Base-by-base conservation (phyloP, 2,888 invertebrate genomes). In the Osedax fenrisi region DNA sequence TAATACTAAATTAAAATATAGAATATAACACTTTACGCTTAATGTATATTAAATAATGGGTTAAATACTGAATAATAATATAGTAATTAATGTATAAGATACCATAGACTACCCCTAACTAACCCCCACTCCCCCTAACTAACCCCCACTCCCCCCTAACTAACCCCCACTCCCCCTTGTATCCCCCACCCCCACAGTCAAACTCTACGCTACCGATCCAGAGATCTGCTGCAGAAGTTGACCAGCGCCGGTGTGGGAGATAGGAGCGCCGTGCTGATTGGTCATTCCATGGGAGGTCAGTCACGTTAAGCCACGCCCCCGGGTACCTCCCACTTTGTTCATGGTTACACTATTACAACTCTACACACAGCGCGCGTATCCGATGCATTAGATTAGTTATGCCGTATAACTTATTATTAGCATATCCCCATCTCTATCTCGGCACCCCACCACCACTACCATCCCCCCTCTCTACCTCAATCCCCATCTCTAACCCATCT, bases 261-360 rank as follows among this genome's bases (percentile, higher is more conserved):
- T 76, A 87, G 90, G 75, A 92, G 93, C 0, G 88, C 93, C 26
- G 88, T 95, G 27, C 96, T 94, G 92, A 88, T 95, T 23, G 90
- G 83, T 2, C 67, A 67, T 24, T 67, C 67, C 23, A 67, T 67
- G 67, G 2, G 67, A 67, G 67, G 67, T 67, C 1, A 67, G 67
- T 67, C 13, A 21, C 21, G 13, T 13, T 0, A 13, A 21, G 10
- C 64, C 17, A 64, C 5, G 41, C 17, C 41, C 17, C 41, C 41
- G 10, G 41, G 5, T 17, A n/a, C n/a, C n/a, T n/a, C n/a, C n/a
- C n/a, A n/a, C n/a, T n/a, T n/a, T n/a, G n/a, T n/a, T n/a, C n/a
- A n/a, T n/a, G n/a, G n/a, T n/a, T n/a, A n/a, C n/a, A n/a, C n/a
- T n/a, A n/a, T n/a, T n/a, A n/a, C n/a, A n/a, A n/a, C n/a, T n/a